Evolutionary conservation across 2,113 vertebrate species (phyloP).

Genomic region (Podocnemis expansa): DNA sequence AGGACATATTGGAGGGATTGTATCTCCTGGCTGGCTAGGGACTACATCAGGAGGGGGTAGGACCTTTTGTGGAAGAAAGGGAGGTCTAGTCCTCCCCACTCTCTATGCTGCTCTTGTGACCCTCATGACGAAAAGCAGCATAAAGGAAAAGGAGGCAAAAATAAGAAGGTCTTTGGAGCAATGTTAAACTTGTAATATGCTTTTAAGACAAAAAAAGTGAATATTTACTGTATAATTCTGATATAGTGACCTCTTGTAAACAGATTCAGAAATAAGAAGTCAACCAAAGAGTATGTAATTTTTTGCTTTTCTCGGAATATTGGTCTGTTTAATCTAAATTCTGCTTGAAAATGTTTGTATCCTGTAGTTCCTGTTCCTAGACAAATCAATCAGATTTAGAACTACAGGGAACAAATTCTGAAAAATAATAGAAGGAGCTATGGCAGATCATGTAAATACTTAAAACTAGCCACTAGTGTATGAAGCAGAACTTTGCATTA

Average conservation of each 20-base stretch:
- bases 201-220: constrained; percentile 2
- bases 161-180: neutral
- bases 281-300: constrained; percentile 9
- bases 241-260: neutral
- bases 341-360: neutral
- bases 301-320: neutral
- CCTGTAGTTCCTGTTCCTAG: constrained; percentile 43
- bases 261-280: constrained; percentile 2
- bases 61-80: no score
- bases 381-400: neutral
- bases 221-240: neutral
- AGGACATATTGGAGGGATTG: no score
- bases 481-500: neutral
- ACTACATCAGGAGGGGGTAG: no score
- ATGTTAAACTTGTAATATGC: neutral
- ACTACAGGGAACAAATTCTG: neutral
- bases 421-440: neutral
- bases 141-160: no score
- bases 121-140: no score
- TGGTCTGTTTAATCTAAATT: constrained; percentile 25
- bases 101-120: no score
- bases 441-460: neutral
- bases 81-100: no score
- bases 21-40: no score
- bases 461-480: neutral